phyloP scores from a whole-genome alignment of 2,797 vertebrate species.

The Pseudomugil gertrudae region DNA sequence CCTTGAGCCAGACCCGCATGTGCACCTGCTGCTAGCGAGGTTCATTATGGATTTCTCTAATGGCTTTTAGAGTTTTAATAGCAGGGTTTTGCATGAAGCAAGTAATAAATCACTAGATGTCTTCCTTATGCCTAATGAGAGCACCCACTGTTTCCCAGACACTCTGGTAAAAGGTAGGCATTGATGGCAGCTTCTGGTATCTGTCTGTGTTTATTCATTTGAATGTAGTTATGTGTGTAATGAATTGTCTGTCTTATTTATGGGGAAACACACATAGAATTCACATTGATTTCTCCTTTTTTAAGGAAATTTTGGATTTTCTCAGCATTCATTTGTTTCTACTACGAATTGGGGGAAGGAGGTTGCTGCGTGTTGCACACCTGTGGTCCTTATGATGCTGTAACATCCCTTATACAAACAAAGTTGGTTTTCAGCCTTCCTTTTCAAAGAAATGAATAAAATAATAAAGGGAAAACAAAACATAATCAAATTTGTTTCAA shows the following conservation, averaged over 20 bases:
- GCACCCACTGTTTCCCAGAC: slow-evolving; percentile 70
- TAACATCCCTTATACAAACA: slow-evolving; percentile 51
- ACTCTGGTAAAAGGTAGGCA: slow-evolving; percentile 57
- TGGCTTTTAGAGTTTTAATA: slow-evolving; percentile 82
- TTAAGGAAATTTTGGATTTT: slow-evolving; percentile 11
- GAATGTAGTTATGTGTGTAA: slow-evolving; percentile 66
- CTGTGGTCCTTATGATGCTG: slow-evolving; percentile 71
- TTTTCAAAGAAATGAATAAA: slow-evolving; percentile 32
- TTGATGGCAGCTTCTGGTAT: slow-evolving; percentile 64
- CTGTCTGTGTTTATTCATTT: slow-evolving; percentile 68
- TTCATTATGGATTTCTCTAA: slow-evolving; percentile 82
- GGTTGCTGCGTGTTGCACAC: slow-evolving; percentile 55
- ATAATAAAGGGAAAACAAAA: slow-evolving; percentile 19
- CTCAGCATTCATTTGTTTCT: slow-evolving; percentile 29
- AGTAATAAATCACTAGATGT: slow-evolving; percentile 80
- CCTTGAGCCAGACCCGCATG: slow-evolving; percentile 58
- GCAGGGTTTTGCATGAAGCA: slow-evolving; percentile 73
- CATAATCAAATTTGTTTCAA: slow-evolving; percentile 8
- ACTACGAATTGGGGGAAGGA: slow-evolving; percentile 21
- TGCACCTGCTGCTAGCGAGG: slow-evolving; percentile 78
- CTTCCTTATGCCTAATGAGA: slow-evolving; percentile 77
- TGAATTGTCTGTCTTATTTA: slow-evolving; percentile 65
- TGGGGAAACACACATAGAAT: slow-evolving; percentile 10
- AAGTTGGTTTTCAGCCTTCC: slow-evolving; percentile 41
- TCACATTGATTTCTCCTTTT: slow-evolving; percentile 33